A percentile compares a stretch with the other conserved stretches of the same genome.
phyloP scores from a whole-genome alignment of 2,888 invertebrate genomes.

The Operophtera brumata region DNA sequence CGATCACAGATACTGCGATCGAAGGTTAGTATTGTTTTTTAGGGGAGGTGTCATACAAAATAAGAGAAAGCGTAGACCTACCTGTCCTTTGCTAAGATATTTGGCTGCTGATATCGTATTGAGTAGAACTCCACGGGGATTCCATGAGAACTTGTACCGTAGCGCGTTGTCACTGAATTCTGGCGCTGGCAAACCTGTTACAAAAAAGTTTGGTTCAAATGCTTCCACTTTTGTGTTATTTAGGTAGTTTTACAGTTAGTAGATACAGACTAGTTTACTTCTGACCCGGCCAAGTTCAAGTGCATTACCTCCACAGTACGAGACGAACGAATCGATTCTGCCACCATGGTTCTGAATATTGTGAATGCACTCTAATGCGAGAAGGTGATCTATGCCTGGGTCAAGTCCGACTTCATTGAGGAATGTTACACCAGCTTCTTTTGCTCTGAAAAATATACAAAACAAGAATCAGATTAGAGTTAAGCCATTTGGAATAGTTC shows the following conservation, averaged over 20 bases:
- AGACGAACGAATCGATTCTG: constrained; percentile 95
- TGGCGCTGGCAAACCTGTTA: constrained; percentile 93
- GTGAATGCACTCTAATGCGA: constrained; percentile 98
- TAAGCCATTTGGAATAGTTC: neutral
- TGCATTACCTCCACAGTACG: constrained; percentile 91
- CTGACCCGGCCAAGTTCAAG: no score
- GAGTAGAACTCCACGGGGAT: constrained; percentile 94
- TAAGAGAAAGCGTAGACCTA: constrained; percentile 45
- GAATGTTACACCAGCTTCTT: constrained; percentile 93
- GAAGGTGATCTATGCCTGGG: constrained; percentile 98
- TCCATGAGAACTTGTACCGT: constrained; percentile 98
- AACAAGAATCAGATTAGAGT: neutral
- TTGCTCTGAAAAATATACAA: constrained; percentile 81
- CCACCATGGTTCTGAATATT: constrained; percentile 94
- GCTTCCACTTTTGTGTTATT: neutral
- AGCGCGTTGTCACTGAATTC: constrained; percentile 96
- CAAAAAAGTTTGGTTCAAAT: no score
- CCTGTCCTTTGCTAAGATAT: constrained; percentile 90
- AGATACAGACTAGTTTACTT: no score
- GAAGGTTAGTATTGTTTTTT: no score
- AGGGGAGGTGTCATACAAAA: neutral
- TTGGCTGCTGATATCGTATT: constrained; percentile 95
- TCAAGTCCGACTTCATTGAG: constrained; percentile 98
- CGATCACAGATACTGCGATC: no score
- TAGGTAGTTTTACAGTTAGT: no score